A percentile compares a stretch with the other conserved stretches of the same genome.
Conservation (phyloP, 2,888 invertebrate genomes). For the Caprella mutica region DNA sequence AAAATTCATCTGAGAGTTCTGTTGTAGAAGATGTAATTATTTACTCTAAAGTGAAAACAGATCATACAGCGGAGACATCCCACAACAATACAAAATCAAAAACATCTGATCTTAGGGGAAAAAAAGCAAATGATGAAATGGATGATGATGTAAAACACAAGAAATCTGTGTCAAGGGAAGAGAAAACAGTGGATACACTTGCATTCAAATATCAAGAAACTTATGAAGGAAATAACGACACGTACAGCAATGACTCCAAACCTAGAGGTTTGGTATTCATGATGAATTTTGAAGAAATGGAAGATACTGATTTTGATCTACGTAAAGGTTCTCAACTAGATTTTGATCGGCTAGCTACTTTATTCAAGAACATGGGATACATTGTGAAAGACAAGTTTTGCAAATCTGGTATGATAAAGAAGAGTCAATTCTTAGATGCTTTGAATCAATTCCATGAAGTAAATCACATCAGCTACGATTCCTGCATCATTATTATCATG, state of each 20-base stretch:
- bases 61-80: too few species aligned
- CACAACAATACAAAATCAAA: too few species aligned
- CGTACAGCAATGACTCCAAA: slow-evolving; percentile 24
- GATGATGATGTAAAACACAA: too few species aligned
- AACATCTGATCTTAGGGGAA: too few species aligned
- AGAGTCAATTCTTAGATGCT: slow-evolving; percentile 8
- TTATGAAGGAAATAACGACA: too few species aligned
- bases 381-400: slow-evolving; percentile 13
- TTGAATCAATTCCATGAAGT: slow-evolving; percentile 15
- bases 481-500: slow-evolving; percentile 28
- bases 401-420: slow-evolving; percentile 16
- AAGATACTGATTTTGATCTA: slow-evolving; percentile 2
- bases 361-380: slow-evolving; percentile 29
- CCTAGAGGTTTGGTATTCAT: slow-evolving; percentile 28
- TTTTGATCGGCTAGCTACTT: slow-evolving; percentile 16
- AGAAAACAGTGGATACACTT: too few species aligned
- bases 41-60: too few species aligned
- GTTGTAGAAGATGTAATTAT: too few species aligned
- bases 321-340: slow-evolving; percentile 21
- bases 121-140: too few species aligned
- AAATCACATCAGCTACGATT: slow-evolving; percentile 16
- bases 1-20: too few species aligned
- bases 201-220: too few species aligned
- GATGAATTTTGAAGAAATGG: slow-evolving; percentile 21
- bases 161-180: too few species aligned